phyloP scores from a whole-genome alignment of 2,797 vertebrate genomes.

The Danio kyathit region DNA sequence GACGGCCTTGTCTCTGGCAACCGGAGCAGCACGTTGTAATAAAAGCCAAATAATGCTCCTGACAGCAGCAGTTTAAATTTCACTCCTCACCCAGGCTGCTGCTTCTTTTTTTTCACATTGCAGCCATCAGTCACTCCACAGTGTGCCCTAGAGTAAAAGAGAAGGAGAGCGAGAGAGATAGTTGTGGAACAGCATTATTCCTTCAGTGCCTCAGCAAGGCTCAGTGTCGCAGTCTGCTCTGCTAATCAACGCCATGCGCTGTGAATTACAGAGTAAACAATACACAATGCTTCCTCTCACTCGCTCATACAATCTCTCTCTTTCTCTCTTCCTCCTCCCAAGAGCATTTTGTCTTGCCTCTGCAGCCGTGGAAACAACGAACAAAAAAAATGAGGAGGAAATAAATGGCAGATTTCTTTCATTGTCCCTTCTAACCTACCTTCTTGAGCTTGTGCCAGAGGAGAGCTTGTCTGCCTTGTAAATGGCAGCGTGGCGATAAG shows the following conservation, averaged over 20 bases:
- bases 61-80: constrained; percentile 75
- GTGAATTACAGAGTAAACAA: constrained; percentile 74
- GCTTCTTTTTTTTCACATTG: constrained; percentile 68
- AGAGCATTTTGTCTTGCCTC: constrained; percentile 70
- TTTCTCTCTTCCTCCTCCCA: constrained; percentile 65
- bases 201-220: constrained; percentile 35
- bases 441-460: constrained; percentile 69
- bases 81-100: constrained; percentile 64
- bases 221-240: constrained; percentile 63
- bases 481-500: constrained; percentile 73
- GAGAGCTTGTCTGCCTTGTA: constrained; percentile 70
- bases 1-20: constrained; percentile 41
- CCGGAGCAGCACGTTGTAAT: constrained; percentile 59
- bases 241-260: constrained; percentile 74
- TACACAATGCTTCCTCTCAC: constrained; percentile 65
- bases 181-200: constrained; percentile 45
- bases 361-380: constrained; percentile 68
- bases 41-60: constrained; percentile 68
- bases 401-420: constrained; percentile 65
- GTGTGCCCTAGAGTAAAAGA: constrained; percentile 45
- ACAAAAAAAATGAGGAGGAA: constrained; percentile 64
- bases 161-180: constrained; percentile 35
- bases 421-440: constrained; percentile 64
- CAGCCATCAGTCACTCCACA: constrained; percentile 65
- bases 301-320: constrained; percentile 38